Base-by-base conservation (phyloP, 2,888 invertebrate genomes). In the Ernsta delagoae region DNA sequence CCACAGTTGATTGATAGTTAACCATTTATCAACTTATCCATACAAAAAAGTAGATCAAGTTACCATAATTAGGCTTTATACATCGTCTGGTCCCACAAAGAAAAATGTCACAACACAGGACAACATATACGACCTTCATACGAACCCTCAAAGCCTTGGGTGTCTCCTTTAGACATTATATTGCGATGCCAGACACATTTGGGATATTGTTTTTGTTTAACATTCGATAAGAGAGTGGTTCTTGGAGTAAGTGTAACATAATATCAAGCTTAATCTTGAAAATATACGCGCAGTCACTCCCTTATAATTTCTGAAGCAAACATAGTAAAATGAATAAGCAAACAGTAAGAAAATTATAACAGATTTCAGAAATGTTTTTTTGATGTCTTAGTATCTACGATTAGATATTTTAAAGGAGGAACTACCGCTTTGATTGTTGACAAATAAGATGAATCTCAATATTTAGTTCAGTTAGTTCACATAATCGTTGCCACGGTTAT, bases 151-250 rank as follows among this genome's bases (percentile, higher is more conserved):
- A 63, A 65, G 72, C 71, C 71, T 73, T 74, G 75, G 56, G 70
- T 71, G 66, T 72, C 75, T 78, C 73, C 79, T n/a, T 79, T 75
- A 70, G 77, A 76, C 77, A 78, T 77, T 73, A 67, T 70, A 59
- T 59, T 43, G 59, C 59, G 39, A 31, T 39, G 24, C 41, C 41
- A 59, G 59, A 59, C 59, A 59, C 59, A 59, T 43, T 59, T 59
- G 41, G 59, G 16, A 59, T 59, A 59, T 59, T 59, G 59, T 59
- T 59, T 59, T 59, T 12, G 59, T 59, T 41, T 8, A 59, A 41
- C 41, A 59, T 59, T 59, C 24, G 12, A 41, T 24, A n/a, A n/a
- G 5, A 9, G 43, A 43, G 41, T 59, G 31, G 59, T 24, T 59
- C 9, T 34, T 36, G 56, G 36, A 6, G 9, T n/a, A 31, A 56